Evolutionary conservation across 2,888 invertebrate species (phyloP).

Genomic region (Troides aeacus): DNA sequence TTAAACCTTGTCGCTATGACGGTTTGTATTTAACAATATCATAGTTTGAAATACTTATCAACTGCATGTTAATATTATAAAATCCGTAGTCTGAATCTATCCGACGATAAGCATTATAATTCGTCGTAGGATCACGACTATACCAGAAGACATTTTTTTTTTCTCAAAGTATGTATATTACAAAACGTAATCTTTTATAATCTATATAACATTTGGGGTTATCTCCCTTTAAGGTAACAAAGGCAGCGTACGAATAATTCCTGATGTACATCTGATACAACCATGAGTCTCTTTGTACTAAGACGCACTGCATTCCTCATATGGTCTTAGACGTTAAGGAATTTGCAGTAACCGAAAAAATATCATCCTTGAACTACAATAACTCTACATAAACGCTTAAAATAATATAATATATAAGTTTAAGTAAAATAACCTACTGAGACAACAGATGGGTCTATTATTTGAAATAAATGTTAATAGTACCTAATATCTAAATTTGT

Average conservation of each 20-base stretch:
- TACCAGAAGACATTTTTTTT: neutral
- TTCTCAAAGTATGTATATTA: slow-evolving; percentile 8
- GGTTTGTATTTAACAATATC: neutral
- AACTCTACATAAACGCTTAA: neutral
- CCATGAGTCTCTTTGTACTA: slow-evolving; percentile 42
- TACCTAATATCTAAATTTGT: neutral
- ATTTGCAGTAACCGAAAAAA: slow-evolving; percentile 23
- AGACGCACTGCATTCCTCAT: slow-evolving; percentile 40
- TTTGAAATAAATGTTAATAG: neutral
- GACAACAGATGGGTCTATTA: too few relatives aligned
- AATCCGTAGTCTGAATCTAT: slow-evolving; percentile 36
- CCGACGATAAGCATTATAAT: slow-evolving; percentile 22
- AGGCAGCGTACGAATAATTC: slow-evolving; percentile 39
- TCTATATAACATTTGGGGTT: slow-evolving; percentile 39
- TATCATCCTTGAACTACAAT: neutral
- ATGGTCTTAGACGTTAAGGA: slow-evolving; percentile 33
- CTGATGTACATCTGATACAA: slow-evolving; percentile 40
- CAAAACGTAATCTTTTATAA: slow-evolving; percentile 29
- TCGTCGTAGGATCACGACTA: slow-evolving; percentile 19
- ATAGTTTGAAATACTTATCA: neutral
- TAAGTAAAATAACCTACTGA: too few relatives aligned
- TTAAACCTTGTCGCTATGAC: neutral
- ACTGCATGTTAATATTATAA: neutral
- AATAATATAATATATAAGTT: neutral
- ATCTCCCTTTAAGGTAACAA: slow-evolving; percentile 40